Base-by-base conservation (phyloP, 2,888 invertebrate genomes). In the Hydrotaea cyrtoneurina region DNA sequence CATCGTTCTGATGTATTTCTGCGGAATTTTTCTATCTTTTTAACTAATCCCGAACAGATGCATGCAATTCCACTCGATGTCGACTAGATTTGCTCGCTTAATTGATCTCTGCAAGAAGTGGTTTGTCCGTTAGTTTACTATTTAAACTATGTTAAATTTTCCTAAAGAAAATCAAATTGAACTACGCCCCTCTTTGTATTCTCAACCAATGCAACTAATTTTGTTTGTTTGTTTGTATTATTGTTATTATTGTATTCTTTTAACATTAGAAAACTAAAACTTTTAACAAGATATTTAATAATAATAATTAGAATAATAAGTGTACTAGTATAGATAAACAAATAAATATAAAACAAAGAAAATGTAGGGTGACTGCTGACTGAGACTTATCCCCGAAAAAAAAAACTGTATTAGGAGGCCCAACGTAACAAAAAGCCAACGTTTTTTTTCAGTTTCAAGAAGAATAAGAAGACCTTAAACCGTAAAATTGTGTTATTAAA, bases 151-250 rank as follows among this genome's bases (percentile, higher is more conserved):
- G 71, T 84, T 81, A 23, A 84, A 84, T 75, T 80, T 80, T 64
- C 23, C 83, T 84, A 84, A 75, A 74, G 78, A 75, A 81, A 84
- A 53, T 80, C 80, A 80, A n/a, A 83, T 83, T 77, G 73, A 77
- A 43, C 78, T 78, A 78, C 74, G 31, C 31, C 7, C 31, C 2
- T 31, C 31, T 81, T 77, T n/a, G 15, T 59, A 59, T 15, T 26
- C 11, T 59, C 66, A 84, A 81, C 84, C 84, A 84, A 83, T 81
- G 81, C 55, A 78, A 75, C 84, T 84, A 84, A 77, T 66, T 31
- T 19, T 73, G 31, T 50, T 69, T 62, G 53, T 15, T 59, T n/a
- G n/a, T n/a, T 19, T 62, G 53, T 77, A 15, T 82, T 36, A 59
- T 19, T 55, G 26, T 77, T 71, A 5, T 19, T 59, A 23, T 59